A percentile compares a stretch with the other conserved stretches of the same genome.
These are phyloP conservation scores for Procambarus virginalis DNA, from an alignment of 1,140 invertebrate genomes.

Conservation along the genomic window DNA sequence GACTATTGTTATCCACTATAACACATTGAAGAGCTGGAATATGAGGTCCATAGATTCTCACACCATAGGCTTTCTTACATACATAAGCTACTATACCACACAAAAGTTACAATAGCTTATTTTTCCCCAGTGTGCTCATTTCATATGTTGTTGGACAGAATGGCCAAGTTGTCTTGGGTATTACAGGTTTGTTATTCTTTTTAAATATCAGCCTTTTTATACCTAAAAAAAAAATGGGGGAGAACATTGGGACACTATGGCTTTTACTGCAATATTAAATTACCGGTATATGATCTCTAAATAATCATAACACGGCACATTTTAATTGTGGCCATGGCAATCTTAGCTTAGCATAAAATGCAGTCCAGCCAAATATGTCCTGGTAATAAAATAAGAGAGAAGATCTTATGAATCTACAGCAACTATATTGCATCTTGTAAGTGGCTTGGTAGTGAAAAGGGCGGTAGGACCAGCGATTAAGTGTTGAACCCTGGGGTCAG, in stretches of 20 bases:
- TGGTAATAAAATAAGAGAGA: constrained; percentile 26
- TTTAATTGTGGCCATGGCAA: constrained; percentile 20
- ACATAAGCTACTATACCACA: constrained; percentile 62
- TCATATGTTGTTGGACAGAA: constrained; percentile 47
- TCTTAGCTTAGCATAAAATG: not conserved
- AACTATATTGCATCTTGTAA: constrained; percentile 20
- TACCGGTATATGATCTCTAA: not conserved
- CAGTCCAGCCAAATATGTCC: not conserved
- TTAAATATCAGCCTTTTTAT: constrained; percentile 26
- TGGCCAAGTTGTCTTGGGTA: constrained; percentile 35
- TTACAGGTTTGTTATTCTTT: constrained; percentile 4
- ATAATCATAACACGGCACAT: not conserved
- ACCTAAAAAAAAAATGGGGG: constrained; percentile 18
- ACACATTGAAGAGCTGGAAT: constrained; percentile 38
- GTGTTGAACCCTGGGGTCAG: constrained; percentile 5
- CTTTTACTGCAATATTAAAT: constrained; percentile 11
- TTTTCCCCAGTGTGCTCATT: constrained; percentile 62
- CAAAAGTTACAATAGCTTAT: constrained; percentile 61
- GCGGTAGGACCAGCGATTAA: constrained; percentile 31
- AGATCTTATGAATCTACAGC: constrained; percentile 34
- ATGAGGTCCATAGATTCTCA: constrained; percentile 53
- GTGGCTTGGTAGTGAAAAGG: constrained; percentile 33
- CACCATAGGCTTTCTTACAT: constrained; percentile 56
- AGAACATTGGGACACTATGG: not conserved
- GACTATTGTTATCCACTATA: not conserved